Evolutionary conservation across 1,140 invertebrate genomes (phyloP), one percentile per base, ranked within the genome.

Genomic region (Sitodiplosis mosellana): DNA sequence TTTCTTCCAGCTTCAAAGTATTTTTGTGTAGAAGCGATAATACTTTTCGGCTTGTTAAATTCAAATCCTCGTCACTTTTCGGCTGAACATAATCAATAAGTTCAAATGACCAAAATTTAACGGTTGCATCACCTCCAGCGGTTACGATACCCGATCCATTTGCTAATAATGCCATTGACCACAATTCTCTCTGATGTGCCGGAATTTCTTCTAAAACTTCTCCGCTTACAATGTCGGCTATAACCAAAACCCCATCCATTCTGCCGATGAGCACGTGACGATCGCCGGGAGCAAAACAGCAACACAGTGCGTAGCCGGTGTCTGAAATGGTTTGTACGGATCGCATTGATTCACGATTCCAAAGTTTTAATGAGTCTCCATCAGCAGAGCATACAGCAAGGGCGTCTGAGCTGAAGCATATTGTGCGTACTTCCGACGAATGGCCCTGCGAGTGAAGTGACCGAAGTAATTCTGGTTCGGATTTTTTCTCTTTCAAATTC

Each of bases 71-170:
- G 11, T 61, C 56, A 19, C 52, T 53, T 6, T 55, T 52, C 0
- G 18, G 37, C 4, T 12, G 17, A 53, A 5, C 51, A 46, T 47
- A 33, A 19, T 62, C 60, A 21, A 87, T 73, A 0, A 95, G 65
- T 63, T 95, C 87, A 67, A 93, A 95, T 50, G 82, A 76, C 93
- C 93, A 99, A 60, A 97, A 82, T 63, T 93, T 94, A 0, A 96
- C 81, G 0, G 80, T 84, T 54, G 85, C 79, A 63, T 99, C 94
- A 12, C 79, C 81, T 43, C 90, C 80, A 11, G 89, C 90, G 45
- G 83, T 82, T 6, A 82, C 78, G 59, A 91, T 77, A 1, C 89
- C 86, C 60, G 78, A 82, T 68, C 76, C 63, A 66, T 88, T 78
- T 1, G 83, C 82, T 47, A 75, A 70, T n/a, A 92, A 61, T 53